These are phyloP conservation scores for Plebejus melissa DNA, from an alignment of 2,888 invertebrate species.

Conservation along the genomic window DNA sequence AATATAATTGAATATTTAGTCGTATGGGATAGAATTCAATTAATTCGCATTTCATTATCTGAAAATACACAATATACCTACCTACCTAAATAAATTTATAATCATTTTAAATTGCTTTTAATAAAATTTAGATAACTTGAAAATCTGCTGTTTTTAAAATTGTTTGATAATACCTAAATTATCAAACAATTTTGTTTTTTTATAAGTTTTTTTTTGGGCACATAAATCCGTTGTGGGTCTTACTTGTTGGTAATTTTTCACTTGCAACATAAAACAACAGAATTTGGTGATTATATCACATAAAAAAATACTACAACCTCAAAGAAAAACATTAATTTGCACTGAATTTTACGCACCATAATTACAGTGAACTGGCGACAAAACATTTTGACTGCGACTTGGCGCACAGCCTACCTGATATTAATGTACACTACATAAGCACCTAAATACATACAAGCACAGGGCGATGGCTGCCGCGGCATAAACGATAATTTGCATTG, in stretches of 20 bases:
- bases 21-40: neutral
- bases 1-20: neutral
- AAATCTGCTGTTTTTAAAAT: neutral
- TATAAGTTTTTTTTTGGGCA: neutral
- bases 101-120: neutral
- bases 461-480: slow-evolving; percentile 50
- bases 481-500: slow-evolving; percentile 70
- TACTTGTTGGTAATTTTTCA: neutral
- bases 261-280: neutral
- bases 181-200: neutral
- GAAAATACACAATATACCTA: neutral
- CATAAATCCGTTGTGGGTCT: too few relatives aligned
- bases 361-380: slow-evolving; percentile 31
- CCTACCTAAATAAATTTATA: neutral
- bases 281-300: neutral
- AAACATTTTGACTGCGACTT: slow-evolving; percentile 35
- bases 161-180: neutral
- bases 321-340: neutral
- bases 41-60: neutral
- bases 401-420: slow-evolving; percentile 42
- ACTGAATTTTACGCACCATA: slow-evolving; percentile 21
- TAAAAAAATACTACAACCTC: neutral
- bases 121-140: neutral
- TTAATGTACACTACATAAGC: slow-evolving; percentile 37
- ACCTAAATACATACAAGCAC: slow-evolving; percentile 49